Conservation (phyloP, 2,888 invertebrate species). For the Eupelmus urozonus region DNA sequence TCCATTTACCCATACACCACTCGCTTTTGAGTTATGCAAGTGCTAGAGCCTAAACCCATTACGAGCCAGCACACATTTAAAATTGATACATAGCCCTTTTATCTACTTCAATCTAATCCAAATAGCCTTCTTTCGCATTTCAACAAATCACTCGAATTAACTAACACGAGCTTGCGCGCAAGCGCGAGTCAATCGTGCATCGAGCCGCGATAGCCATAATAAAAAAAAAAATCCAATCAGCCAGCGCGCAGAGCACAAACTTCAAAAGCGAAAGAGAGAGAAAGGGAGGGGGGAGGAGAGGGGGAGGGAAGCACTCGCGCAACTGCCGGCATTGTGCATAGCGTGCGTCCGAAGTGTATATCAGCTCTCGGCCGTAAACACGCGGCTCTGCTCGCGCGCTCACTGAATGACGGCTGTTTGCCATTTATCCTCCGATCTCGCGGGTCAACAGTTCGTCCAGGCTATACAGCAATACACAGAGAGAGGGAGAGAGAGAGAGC, state of each 20-base stretch:
- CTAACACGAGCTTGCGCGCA: constrained; percentile 2
- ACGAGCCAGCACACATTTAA: too few relatives aligned
- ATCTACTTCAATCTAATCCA: too few relatives aligned
- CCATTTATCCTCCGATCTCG: constrained; percentile 61
- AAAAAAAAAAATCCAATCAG: too few relatives aligned
- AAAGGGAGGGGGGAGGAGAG: background rate
- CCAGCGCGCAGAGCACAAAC: background rate
- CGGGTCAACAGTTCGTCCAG: constrained; percentile 56
- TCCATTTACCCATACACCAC: too few relatives aligned
- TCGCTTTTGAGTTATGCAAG: background rate
- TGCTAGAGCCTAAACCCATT: too few relatives aligned
- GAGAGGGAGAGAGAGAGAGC: background rate
- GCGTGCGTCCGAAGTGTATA: constrained; percentile 35
- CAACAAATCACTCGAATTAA: constrained; percentile 38
- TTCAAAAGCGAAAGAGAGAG: background rate
- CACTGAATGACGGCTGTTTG: constrained; percentile 61
- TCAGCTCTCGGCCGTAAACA: constrained; percentile 36
- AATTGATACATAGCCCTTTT: too few relatives aligned
- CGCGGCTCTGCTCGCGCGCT: too few relatives aligned
- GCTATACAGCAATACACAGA: background rate
- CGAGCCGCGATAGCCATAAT: too few relatives aligned
- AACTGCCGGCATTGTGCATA: background rate
- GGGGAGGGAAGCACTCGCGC: background rate
- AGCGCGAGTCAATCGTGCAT: background rate
- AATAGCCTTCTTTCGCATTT: background rate